A percentile compares a stretch with the other conserved stretches of the same genome.
phyloP scores from a whole-genome alignment of 2,113 vertebrate genomes.

The Caracal caracal region DNA sequence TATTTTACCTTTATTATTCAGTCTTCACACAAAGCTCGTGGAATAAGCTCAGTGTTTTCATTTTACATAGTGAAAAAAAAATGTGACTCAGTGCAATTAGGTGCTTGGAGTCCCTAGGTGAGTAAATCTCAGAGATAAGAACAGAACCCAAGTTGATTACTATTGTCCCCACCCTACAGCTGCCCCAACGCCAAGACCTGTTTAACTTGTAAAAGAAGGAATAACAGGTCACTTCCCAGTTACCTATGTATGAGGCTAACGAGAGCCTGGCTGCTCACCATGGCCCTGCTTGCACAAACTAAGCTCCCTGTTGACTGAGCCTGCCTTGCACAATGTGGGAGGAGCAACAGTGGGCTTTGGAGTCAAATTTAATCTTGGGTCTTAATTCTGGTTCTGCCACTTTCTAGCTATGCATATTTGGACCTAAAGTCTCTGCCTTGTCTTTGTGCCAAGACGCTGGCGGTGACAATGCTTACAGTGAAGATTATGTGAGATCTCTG shows the following conservation, averaged over 20 bases:
- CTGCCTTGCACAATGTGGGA: not conserved
- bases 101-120: not conserved
- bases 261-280: not conserved
- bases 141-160: not conserved
- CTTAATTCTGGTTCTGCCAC: not conserved
- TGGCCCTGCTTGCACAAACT: not conserved
- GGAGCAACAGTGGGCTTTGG: not conserved
- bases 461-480: not conserved
- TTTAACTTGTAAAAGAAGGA: not conserved
- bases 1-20: slow-evolving; percentile 2
- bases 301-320: not conserved
- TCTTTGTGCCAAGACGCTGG: not conserved
- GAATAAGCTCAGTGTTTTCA: not conserved
- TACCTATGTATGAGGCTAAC: not conserved
- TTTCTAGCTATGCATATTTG: not conserved
- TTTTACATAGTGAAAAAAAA: not conserved
- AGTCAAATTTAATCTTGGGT: not conserved
- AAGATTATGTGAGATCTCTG: not conserved
- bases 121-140: not conserved
- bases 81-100: not conserved
- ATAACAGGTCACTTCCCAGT: not conserved
- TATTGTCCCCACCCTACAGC: not conserved
- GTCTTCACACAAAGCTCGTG: not conserved
- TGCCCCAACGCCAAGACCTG: not conserved
- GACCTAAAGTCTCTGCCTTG: not conserved